Evolutionary conservation across 2,113 vertebrate species (phyloP), one percentile per base, ranked within the genome.

Genomic region (Hippocampus zosterae): DNA sequence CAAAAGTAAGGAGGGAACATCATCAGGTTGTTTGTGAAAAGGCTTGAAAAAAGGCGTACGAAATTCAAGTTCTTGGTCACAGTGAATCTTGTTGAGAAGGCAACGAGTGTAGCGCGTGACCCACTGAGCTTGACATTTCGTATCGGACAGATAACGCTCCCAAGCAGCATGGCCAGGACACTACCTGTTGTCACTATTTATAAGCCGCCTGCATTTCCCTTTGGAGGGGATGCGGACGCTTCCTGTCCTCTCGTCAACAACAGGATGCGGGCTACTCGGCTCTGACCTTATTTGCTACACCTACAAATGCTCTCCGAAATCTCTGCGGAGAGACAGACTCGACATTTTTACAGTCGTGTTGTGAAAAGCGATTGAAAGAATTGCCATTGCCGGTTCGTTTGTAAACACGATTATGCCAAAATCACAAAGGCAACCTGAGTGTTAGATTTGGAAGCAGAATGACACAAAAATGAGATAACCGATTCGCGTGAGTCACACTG

Each of bases 231-330:
- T 74, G 62, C 46, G 25, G 67, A 70, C 12, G 65, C 65, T 85
- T 90, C 85, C 88, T 87, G 40, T 82, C 83, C 81, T 80, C 78
- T 63, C 57, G 19, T 62, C 72, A 83, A 85, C 82, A 86, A 87
- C 87, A 87, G 88, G 88, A 90, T 84, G 85, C 63, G 72, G 67
- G 77, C 77, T 65, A 25, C 68, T 80, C 42, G 75, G 69, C 63
- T 61, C 46, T 9, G 81, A 77, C 68, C 2, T 53, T n/a, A 11
- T n/a, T 53, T n/a, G 52, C 52, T 55, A 65, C 77, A 78, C 68
- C 71, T 72, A 59, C 81, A 76, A 86, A 85, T 85, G 62, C 68
- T 56, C 73, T 82, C 71, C 53, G 42, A 33, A 61, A 19, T 6
- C 5, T 19, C 50, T 19, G 7, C 21, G n/a, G 52, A 23, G 52